Evolutionary conservation across 1,140 invertebrate species (phyloP).

Genomic region (Globodera ellingtonae): DNA sequence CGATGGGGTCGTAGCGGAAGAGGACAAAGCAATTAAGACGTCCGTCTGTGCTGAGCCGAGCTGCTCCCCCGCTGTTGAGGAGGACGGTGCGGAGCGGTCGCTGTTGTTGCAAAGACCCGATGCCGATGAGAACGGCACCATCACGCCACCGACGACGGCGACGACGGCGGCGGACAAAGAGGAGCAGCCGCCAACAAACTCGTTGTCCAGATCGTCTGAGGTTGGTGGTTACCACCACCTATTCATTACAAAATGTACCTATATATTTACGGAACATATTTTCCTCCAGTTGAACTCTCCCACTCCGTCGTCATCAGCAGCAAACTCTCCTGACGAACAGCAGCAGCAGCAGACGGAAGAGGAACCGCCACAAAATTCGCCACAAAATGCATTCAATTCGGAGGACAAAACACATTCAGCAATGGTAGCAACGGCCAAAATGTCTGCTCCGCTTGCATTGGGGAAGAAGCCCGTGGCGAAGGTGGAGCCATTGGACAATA

Average conservation of each 20-base stretch:
- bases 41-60: not conserved
- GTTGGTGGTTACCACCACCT: not conserved
- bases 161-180: not conserved
- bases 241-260: not conserved
- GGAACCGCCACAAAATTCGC: not conserved
- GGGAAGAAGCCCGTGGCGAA: constrained; percentile 28
- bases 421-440: constrained; percentile 12
- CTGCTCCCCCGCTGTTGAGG: not conserved
- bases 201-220: not conserved
- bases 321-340: not conserved
- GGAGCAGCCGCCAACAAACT: not conserved
- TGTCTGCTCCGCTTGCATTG: constrained; percentile 4
- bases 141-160: not conserved
- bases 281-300: not conserved
- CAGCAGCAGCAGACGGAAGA: no score
- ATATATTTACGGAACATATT: not conserved
- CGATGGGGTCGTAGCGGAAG: not conserved
- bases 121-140: constrained; percentile 2
- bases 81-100: not conserved
- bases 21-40: not conserved
- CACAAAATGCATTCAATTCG: not conserved
- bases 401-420: not conserved
- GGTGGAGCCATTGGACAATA: constrained; percentile 30
- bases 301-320: not conserved
- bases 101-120: constrained; percentile 11